phyloP scores from a whole-genome alignment of 2,888 invertebrate genomes.

The Stratiomys singularior region DNA sequence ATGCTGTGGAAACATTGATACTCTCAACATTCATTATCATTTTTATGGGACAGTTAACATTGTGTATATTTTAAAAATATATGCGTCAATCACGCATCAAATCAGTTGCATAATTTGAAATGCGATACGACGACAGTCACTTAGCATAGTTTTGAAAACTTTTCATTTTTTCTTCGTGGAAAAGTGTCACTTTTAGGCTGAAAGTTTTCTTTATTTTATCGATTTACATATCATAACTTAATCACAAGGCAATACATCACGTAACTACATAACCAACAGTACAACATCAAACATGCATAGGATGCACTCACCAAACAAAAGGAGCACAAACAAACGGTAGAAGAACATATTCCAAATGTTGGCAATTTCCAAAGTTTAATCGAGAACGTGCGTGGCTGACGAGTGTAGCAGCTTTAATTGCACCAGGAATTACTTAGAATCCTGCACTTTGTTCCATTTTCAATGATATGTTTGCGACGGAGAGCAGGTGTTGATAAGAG shows the following conservation, averaged over 20 bases:
- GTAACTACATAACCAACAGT: too few relatives aligned
- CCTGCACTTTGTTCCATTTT: slow-evolving; percentile 27
- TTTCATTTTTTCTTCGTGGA: too few relatives aligned
- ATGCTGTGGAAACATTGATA: too few relatives aligned
- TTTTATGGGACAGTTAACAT: too few relatives aligned
- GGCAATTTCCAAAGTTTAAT: neutral
- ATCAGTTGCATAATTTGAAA: too few relatives aligned
- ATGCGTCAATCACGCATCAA: too few relatives aligned
- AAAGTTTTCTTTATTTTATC: neutral
- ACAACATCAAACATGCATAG: neutral
- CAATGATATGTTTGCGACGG: slow-evolving; percentile 29
- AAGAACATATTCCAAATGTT: slow-evolving; percentile 45
- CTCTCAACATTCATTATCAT: too few relatives aligned
- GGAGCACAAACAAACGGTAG: slow-evolving; percentile 44
- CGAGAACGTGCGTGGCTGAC: neutral
- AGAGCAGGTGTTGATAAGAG: slow-evolving; percentile 13
- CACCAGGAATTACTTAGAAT: neutral
- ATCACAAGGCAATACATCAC: neutral
- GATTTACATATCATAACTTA: neutral
- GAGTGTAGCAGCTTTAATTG: neutral
- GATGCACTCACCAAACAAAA: slow-evolving; percentile 45
- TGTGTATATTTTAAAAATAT: too few relatives aligned
- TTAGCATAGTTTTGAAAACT: too few relatives aligned
- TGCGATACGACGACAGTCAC: too few relatives aligned
- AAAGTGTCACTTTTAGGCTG: too few relatives aligned